Base-by-base conservation (phyloP, 2,797 vertebrate genomes). In the Pangasius sanitwongsei region DNA sequence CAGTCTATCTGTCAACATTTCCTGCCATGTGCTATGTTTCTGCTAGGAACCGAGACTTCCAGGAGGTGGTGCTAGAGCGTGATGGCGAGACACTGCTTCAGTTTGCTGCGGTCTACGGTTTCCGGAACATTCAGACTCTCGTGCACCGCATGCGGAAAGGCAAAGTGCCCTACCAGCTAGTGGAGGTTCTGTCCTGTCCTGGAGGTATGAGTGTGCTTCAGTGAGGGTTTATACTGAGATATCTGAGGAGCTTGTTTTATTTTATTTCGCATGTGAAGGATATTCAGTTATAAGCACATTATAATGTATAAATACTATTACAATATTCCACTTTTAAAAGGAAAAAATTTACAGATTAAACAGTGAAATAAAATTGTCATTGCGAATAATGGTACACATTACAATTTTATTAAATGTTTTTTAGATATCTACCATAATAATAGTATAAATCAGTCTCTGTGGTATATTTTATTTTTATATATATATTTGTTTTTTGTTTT, bases 141-240 rank as follows among this genome's bases (percentile, higher is more conserved):
- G 96, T 98, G 86, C 96, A 98, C 83, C 98, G 98, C 61, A 94
- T 99, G 95, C 98, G 97, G 88, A 98, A 97, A 92, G 98, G 98
- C 48, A 97, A 95, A 2, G 96, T 98, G 87, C 97, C 97, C 0
- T 99, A 98, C 92, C 98, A 99, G 87, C 96, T 99, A 77, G 97
- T 99, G 88, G 98, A 99, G 93, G 98, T 99, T 86, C 96, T 99
- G 53, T 98, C 98, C 87, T 99, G 98, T 72, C 97, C 98, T 0
- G 97, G 98, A 97, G 98, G 98, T 99, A 95, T 50, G 34, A 61
- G 3, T 34, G 48, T 23, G 8, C 34, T 23, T 28, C 57, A 6
- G 11, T 83, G 11, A 50, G n/a, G 15, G 16, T 12, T 83, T 18
- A 48, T 31, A 69, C 44, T 53, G 9, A 69, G 25, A n/a, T 65